Evolutionary conservation across 37 sponge, comb jelly and placozoan species (phyloP).

Genomic region (Aphrocallistes beatrix): DNA sequence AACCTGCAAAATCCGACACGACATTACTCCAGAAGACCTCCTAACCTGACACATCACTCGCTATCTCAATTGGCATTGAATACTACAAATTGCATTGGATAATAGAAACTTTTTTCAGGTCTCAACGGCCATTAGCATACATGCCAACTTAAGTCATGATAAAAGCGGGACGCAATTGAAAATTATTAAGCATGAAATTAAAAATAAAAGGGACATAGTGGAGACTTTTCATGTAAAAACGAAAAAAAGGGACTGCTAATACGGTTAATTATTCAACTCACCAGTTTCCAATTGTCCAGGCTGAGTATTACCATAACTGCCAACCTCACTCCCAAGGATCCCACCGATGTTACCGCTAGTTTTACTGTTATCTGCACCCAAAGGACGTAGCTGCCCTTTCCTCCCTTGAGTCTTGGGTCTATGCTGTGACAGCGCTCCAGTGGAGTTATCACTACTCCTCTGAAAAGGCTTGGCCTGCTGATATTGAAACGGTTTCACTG

Average conservation of each 20-base stretch:
- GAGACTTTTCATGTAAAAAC: too few relatives aligned
- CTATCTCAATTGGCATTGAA: neutral
- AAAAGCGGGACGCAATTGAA: too few relatives aligned
- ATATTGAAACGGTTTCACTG: neutral
- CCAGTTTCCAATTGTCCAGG: neutral
- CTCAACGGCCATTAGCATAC: too few relatives aligned
- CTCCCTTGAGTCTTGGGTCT: neutral
- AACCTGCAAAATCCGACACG: neutral
- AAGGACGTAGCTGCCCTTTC: neutral
- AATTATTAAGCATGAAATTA: too few relatives aligned
- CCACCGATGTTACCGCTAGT: neutral
- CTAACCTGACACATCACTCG: neutral
- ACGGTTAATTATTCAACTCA: neutral
- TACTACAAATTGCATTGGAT: neutral
- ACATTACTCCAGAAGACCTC: neutral
- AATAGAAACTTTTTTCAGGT: too few relatives aligned
- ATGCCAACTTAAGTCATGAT: too few relatives aligned
- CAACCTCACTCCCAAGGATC: neutral
- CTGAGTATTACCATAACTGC: neutral
- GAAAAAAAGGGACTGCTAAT: neutral
- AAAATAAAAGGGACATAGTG: too few relatives aligned
- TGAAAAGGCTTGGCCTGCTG: slow-evolving; percentile 1
- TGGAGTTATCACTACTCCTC: neutral
- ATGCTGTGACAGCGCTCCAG: neutral
- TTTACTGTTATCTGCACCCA: neutral